Evolutionary conservation across 2,113 vertebrate species (phyloP), one percentile per base, ranked within the genome.

Genomic region (Martes martes): DNA sequence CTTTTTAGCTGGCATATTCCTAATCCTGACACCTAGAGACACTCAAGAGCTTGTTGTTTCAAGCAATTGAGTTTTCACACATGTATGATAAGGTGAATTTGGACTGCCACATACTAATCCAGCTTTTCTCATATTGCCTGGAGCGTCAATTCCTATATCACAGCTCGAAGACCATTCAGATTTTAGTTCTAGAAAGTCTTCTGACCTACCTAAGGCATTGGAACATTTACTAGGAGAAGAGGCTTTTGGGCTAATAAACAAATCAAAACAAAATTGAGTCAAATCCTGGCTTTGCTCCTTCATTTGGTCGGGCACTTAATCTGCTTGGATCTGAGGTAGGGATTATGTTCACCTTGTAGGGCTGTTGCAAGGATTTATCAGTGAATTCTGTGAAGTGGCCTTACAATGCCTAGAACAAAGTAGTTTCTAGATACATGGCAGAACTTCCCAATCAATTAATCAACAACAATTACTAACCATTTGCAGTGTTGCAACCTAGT

Each of bases 221-320:
- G 52, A 96, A 94, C 57, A 89, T 91, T 87, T 42, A 52, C 52
- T 90, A 93, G 74, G 21, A 85, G 21, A 86, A 91, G n/a, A 63
- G 23, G 42, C 16, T 96, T 88, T n/a, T 2, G 11, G 13, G 21
- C 13, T 82, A 55, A n/a, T 19, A 52, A 88, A 88, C 45, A 9
- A 78, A 65, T 78, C 31, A 28, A 57, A 52, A 82, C 13, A 45
- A 89, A 45, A 31, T 7, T 28, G 76, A 65, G 11, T 57, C 19
- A 84, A 85, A 88, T 67, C 23, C 18, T 88, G 76, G 55, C 26
- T 91, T 59, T 83, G 15, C 23, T 33, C 39, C 15, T 45, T 88
- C 76, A 81, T 21, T 71, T 55, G 61, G 3, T 73, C 31, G 69
- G 39, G 21, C 3, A 80, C 36, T 88, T 91, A 71, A 76, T 86